Base-by-base conservation (phyloP, 2,888 invertebrate genomes). In the Cyclophora punctaria region DNA sequence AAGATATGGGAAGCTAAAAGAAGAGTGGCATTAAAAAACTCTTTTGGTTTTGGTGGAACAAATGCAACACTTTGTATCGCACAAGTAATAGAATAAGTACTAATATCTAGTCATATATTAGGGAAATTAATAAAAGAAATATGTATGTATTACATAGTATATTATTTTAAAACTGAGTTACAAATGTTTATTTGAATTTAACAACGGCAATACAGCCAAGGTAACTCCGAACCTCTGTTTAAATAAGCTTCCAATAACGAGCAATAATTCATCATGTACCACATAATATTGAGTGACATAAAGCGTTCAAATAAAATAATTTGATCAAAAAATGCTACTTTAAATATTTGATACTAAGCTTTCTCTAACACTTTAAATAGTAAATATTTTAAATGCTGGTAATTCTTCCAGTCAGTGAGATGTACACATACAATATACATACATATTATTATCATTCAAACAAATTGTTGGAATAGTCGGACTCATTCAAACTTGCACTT, bases 1-100 rank as follows among this genome's bases (percentile, higher is more conserved):
- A 89, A 89, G 64, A 71, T 83, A 56, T 96, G 96, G 96, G 69
- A 78, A 46, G 60, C 61, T 44, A 71, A 66, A 48, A 88, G 80
- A 65, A 90, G 93, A 69, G 87, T 97, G 64, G 98, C 97, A 7
- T 78, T 99, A 48, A 98, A 97, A 79, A 99, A 99, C 86, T 98
- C 99, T 0, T 99, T 99, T 90, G 99, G 99, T 3, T 99, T 99
- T 90, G 99, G 99, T 50, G 99, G 99, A 44, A 99, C 98, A 3
- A 99, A 99, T 90, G 97, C 98, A 34, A 93, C 94, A 51, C 85
- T 98, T 43, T 95, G 96, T 80, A 87, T 92, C 64, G 84, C 87
- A 49, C 74, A 83, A 63, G 50, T 78, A 52, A 47, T 50, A 33
- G 34, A 44, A 34, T 44, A 37, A 37, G 37, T 37, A 37, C 5